A percentile compares a stretch with the other conserved stretches of the same genome.
Conservation (phyloP, 2,113 vertebrate species). For the Ellobius talpinus region DNA sequence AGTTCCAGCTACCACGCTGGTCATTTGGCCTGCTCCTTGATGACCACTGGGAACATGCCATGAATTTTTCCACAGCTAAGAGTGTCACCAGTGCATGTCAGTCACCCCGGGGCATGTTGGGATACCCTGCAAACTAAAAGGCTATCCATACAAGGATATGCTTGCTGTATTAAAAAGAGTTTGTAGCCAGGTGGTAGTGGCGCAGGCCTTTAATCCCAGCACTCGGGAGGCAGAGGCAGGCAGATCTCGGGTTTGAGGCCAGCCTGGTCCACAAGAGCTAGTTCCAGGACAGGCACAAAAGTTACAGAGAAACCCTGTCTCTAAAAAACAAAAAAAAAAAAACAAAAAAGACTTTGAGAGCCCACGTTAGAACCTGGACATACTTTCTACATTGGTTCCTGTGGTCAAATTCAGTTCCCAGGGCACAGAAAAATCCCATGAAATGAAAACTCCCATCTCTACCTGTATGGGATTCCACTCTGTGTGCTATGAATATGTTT, state of each 20-base stretch:
- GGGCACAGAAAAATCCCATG: not conserved
- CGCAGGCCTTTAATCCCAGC: too few species aligned
- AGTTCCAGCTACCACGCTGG: too few species aligned
- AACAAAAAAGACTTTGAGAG: not conserved
- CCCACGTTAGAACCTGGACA: not conserved
- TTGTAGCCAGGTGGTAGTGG: too few species aligned
- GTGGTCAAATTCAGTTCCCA: not conserved
- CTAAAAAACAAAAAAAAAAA: too few species aligned
- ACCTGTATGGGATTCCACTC: too few species aligned
- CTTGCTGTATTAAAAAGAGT: not conserved
- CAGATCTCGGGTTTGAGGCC: too few species aligned
- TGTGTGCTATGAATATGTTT: too few species aligned
- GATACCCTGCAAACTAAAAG: not conserved
- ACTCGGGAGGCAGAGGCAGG: too few species aligned
- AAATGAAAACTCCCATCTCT: rapidly evolving
- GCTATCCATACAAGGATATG: not conserved
- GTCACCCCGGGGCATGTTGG: rapidly evolving
- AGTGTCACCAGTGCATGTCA: not conserved
- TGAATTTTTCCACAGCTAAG: not conserved
- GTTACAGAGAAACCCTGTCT: too few species aligned
- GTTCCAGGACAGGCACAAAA: too few species aligned
- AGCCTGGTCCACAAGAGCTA: too few species aligned
- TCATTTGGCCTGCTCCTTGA: not conserved
- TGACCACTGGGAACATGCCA: not conserved
- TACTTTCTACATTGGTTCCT: not conserved